These are phyloP conservation scores for Pyrgus malvae DNA, from an alignment of 2,888 invertebrate genomes.

Conservation along the genomic window DNA sequence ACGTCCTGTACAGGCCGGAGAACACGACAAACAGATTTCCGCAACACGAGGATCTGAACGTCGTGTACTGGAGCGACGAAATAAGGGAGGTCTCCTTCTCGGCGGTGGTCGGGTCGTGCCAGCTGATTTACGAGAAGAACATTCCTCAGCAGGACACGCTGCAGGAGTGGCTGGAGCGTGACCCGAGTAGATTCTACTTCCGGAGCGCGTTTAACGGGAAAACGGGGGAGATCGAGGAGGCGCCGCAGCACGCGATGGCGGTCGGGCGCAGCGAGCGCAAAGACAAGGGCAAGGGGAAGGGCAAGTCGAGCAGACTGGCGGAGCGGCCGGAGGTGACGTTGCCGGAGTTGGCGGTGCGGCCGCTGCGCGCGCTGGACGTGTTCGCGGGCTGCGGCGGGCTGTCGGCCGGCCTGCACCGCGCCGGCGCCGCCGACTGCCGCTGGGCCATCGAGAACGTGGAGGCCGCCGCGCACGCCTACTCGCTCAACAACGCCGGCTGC, in stretches of 20 bases:
- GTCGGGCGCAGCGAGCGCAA: constrained; percentile 83
- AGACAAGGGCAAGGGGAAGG: constrained; percentile 86
- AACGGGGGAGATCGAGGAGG: constrained; percentile 81
- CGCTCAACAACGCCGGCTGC: constrained; percentile 87
- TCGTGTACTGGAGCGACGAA: constrained; percentile 90
- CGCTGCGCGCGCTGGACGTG: constrained; percentile 87
- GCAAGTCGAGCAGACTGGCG: constrained; percentile 76
- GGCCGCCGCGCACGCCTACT: constrained; percentile 90
- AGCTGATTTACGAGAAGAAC: constrained; percentile 84
- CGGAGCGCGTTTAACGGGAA: constrained; percentile 84
- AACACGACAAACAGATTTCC: constrained; percentile 84
- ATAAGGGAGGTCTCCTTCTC: constrained; percentile 83
- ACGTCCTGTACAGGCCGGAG: constrained; percentile 88
- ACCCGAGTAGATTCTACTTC: constrained; percentile 89
- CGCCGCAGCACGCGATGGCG: constrained; percentile 80
- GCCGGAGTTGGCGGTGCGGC: constrained; percentile 61
- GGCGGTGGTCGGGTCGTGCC: constrained; percentile 86
- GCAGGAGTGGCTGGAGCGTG: constrained; percentile 83
- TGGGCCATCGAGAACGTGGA: constrained; percentile 93
- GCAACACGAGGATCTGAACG: constrained; percentile 86
- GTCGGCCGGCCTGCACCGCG: constrained; percentile 87
- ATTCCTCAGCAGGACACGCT: constrained; percentile 70
- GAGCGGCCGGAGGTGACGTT: constrained; percentile 38
- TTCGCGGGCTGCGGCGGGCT: constrained; percentile 94
- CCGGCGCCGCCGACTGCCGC: constrained; percentile 85